Base-by-base conservation (phyloP, 2,888 invertebrate genomes). In the Pyralis farinalis region DNA sequence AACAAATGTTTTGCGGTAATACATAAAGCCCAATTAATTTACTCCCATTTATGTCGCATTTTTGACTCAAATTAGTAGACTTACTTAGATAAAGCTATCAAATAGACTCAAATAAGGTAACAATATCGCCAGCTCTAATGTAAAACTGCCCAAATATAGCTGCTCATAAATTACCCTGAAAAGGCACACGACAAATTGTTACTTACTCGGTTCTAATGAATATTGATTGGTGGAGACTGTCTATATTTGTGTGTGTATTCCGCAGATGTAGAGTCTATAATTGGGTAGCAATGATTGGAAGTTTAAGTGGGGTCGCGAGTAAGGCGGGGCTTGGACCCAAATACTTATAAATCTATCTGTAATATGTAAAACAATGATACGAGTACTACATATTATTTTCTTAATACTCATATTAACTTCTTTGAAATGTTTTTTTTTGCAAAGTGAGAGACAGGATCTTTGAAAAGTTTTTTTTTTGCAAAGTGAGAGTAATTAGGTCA, bases 101-200 rank as follows among this genome's bases (percentile, higher is more conserved):
- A 3, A 12, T 32, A 27, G 33, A 11, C 22, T 43, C 57, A 37
- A 52, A 58, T 63, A 60, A 40, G 63, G 60, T 40, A 49, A 55
- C 51, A 60, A 63, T 39, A 32, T 20, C 10, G 20, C 8, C 6
- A 12, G n/a, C 30, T 61, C 52, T 60, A 55, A 53, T 51, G 47
- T 57, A 51, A 60, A 70, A 59, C 65, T 58, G 52, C 27, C 63
- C 60, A 32, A 58, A 53, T 64, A 66, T 43, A 65, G 63, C 32
- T 43, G 44, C 55, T 51, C 51, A 75, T 80, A 78, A 77, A 78
- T 77, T 58, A 49, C 41, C 62, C 53, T 59, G 62, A 64, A 63
- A 70, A 57, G 63, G 63, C 40, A 50, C 49, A 45, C 48, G 77
- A 79, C 78, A 79, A 80, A 80, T 81, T 71, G 75, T 64, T 53